Percentiles rank a stretch among this genome's conserved stretches.
These are phyloP conservation scores for Sternarchorhynchus goeldii DNA, from an alignment of 2,797 vertebrate genomes.

Conservation along the genomic window DNA sequence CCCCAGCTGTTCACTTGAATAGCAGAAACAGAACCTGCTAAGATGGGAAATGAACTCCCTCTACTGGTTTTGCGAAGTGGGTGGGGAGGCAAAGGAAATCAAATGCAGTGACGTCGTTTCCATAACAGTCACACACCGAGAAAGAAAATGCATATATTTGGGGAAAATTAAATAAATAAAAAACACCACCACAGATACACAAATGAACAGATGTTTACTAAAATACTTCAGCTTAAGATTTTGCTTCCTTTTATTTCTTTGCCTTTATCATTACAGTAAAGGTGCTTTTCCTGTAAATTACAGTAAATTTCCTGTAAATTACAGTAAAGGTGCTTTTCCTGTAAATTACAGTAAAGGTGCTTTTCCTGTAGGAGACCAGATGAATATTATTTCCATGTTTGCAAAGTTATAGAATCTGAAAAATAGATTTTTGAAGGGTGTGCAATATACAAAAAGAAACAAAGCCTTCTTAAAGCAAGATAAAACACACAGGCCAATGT, in stretches of 20 bases:
- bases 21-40: constrained; percentile 90
- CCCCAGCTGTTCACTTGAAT: constrained; percentile 92
- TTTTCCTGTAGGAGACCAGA: constrained; percentile 49
- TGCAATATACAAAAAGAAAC: constrained; percentile 78
- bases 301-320: no score
- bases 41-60: constrained; percentile 96
- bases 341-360: constrained; percentile 72
- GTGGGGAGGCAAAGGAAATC: constrained; percentile 89
- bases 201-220: constrained; percentile 67
- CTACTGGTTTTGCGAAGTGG: constrained; percentile 89
- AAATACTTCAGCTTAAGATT: constrained; percentile 62
- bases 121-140: constrained; percentile 71
- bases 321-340: no score
- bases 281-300: no score
- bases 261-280: constrained; percentile 65
- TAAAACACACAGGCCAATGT: constrained; percentile 63
- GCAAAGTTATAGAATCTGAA: constrained; percentile 72
- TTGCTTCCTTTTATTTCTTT: constrained; percentile 70
- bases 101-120: constrained; percentile 78
- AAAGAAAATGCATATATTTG: background rate
- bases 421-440: constrained; percentile 75
- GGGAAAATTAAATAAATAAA: background rate
- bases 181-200: constrained; percentile 56
- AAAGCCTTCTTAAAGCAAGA: constrained; percentile 60
- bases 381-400: constrained; percentile 49